Conservation (phyloP, 2,888 invertebrate species). For the Tipula helvola region DNA sequence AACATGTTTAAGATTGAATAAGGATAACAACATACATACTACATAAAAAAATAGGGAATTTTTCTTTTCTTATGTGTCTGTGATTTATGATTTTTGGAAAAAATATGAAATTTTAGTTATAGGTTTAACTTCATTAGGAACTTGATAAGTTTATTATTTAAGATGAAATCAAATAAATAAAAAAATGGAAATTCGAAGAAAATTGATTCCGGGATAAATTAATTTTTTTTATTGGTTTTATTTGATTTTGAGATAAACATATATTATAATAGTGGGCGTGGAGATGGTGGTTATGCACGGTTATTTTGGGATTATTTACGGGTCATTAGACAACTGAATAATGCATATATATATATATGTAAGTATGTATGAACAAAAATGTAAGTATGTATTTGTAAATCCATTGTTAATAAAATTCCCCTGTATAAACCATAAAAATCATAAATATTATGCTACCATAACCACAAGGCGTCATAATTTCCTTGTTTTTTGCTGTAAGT, state of each 20-base stretch:
- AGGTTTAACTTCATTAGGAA: background rate
- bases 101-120: background rate
- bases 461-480: constrained; percentile 4
- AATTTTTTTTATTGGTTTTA: background rate
- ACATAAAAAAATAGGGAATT: background rate
- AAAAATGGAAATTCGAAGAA: background rate
- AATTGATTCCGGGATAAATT: background rate
- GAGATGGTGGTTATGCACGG: background rate
- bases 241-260: background rate
- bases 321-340: background rate
- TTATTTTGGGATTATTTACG: background rate
- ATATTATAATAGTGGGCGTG: background rate
- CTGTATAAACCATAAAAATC: background rate
- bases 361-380: background rate
- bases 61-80: background rate
- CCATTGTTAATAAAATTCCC: background rate
- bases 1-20: constrained; percentile 4
- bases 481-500: background rate
- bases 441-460: background rate
- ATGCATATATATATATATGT: background rate
- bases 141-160: background rate
- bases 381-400: background rate
- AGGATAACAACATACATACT: background rate
- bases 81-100: background rate
- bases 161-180: background rate